Evolutionary conservation across 2,113 vertebrate genomes (phyloP), one percentile per base, ranked within the genome.

Genomic region (Rallus limicola): DNA sequence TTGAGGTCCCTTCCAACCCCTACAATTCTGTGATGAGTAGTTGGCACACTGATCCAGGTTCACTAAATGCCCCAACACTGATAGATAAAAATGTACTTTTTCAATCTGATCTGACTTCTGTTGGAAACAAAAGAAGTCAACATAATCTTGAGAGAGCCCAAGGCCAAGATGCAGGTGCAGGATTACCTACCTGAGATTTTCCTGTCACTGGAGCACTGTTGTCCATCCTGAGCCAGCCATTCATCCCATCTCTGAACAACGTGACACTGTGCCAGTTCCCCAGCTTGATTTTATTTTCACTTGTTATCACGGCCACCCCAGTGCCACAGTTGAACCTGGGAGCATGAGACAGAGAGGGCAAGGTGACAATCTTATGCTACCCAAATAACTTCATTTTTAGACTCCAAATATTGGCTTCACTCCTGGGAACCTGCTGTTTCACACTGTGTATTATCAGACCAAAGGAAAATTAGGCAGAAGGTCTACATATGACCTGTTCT

Each of bases 271-370:
- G 98, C 99, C 99, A 99, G 80, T 93, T 98, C 16, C 99, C 99
- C 26, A 99, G 94, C 65, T 98, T 98, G 77, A 99, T 77, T 70
- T 94, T 98, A 82, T 98, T 98, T 84, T 99, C 98, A 68, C 99
- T 99, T 1, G 93, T 63, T 59, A 99, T 98, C 85, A 98, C 93
- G 46, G 98, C 99, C 10, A 97, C 96, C 50, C 99, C 99, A 2
- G 99, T 99, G 25, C 99, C 99, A 90, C 99, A 99, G 88, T 99
- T 99, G 97, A 99, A 99, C 97, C 99, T 99, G 92, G 19, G 3
- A 92, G 15, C 5, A 10, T 8, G 29, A 87, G n/a, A 75, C 5
- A 83, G 44, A n/a, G 25, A 60, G 28, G 16, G 31, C 10, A 79
- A 52, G 11, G 42, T 34, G 44, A 84, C n/a, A 50, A 12, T 59